Evolutionary conservation across 2,113 vertebrate species (phyloP), one percentile per base, ranked within the genome.

Genomic region (Pheucticus melanocephalus): DNA sequence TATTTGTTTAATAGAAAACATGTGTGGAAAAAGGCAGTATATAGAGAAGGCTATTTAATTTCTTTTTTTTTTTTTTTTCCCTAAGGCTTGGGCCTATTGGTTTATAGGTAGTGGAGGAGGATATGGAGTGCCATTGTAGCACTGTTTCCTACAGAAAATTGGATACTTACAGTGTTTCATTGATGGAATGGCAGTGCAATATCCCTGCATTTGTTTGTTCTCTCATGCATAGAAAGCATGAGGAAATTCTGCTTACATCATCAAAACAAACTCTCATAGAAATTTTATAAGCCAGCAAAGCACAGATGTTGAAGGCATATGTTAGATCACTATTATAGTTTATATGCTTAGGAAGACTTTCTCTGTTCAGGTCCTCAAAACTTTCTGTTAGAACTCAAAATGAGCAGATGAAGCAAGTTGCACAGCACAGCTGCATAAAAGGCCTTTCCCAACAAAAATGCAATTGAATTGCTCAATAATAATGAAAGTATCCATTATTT

Each of bases 161-260:
- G 53, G 53, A 84, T 88, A 90, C 35, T 77, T 53, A 66, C 31
- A 90, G 21, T 82, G 75, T 69, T 94, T 61, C 39, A 60, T 45
- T 71, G 92, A 45, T 50, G 66, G 51, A 92, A 82, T 9, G 18
- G 57, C 81, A 75, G 30, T 68, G 45, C 84, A 95, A 82, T 40
- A 75, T 51, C 68, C 57, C 47, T 94, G 53, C 20, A 69, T 77
- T 82, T 97, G 50, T 88, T 71, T 91, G 63, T 73, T 40, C 84
- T 94, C 80, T 92, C 57, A 47, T 61, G 40, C 80, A 78, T 78
- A 66, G 54, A 76, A 61, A 47, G 56, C 54, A 86, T 22, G 80
- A 95, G 54, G 76, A 92, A 95, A 95, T 89, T 79, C 44, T 94
- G 81, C 91, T 96, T 96, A 45, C 82, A 77, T 94, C 90, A 96